phyloP scores from a whole-genome alignment of 2,113 vertebrate species.

The Dascyllus trimaculatus region DNA sequence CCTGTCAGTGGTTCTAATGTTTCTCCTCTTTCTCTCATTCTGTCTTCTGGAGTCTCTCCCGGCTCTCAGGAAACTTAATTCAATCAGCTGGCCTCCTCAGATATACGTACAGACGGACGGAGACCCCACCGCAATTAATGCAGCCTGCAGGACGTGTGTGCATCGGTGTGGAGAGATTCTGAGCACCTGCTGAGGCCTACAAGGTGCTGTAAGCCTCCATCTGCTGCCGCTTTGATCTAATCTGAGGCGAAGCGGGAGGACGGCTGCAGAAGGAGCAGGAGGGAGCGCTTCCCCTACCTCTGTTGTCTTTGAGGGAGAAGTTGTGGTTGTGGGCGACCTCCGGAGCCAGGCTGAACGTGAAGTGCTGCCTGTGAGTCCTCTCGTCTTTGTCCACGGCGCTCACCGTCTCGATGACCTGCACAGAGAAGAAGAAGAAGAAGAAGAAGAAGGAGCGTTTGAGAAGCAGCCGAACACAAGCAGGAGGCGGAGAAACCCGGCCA shows the following conservation, averaged over 20 bases:
- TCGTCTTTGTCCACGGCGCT: conserved; percentile 97
- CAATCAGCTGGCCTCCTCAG: conserved; percentile 68
- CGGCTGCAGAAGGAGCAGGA: neutral
- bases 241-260: conserved; percentile 40
- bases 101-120: conserved; percentile 73
- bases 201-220: conserved; percentile 71
- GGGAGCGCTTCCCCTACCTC: conserved; percentile 83
- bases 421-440: neutral
- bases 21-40: neutral
- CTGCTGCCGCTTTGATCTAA: conserved; percentile 75
- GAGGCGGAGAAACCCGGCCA: too few relatives aligned
- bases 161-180: conserved; percentile 44
- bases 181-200: conserved; percentile 74
- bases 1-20: too few relatives aligned
- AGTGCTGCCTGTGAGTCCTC: conserved; percentile 91
- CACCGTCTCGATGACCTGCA: conserved; percentile 87
- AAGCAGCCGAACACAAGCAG: too few relatives aligned
- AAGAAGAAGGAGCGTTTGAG: too few relatives aligned
- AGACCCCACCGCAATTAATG: conserved; percentile 75
- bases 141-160: conserved; percentile 61
- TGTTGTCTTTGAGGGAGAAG: conserved; percentile 96
- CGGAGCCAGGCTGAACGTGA: conserved; percentile 92
- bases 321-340: conserved; percentile 95
- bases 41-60: conserved; percentile 14
- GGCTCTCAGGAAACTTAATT: conserved; percentile 61